Evolutionary conservation across 2,888 invertebrate genomes (phyloP), one percentile per base, ranked within the genome.

Genomic region (Lasioglossum figueresi): DNA sequence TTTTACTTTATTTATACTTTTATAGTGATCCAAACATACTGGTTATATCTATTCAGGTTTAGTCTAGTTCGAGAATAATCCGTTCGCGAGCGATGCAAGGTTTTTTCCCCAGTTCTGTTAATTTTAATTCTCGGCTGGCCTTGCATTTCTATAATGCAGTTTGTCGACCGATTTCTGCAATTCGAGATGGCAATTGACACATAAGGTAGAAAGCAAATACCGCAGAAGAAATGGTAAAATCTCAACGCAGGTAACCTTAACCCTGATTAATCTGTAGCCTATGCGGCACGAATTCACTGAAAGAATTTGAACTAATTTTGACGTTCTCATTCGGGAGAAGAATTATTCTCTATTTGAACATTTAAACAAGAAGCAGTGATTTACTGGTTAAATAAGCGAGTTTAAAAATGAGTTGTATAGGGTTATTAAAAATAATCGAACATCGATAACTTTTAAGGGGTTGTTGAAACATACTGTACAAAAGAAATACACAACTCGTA

Each of bases 71-170:
- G 23, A 52, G 52, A 52, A 52, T 10, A n/a, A 52, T 52, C 52
- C 16, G 27, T 71, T 3, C 63, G 6, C 6, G 43, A 73, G 27
- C 19, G 66, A 16, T n/a, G 1, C 45, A 76, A 82, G 79, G 76
- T 37, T 72, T 34, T 23, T 73, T 76, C 10, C 19, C 56, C 43
- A 34, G 34, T 68, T 66, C 68, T 16, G 56, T 73, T 52, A 27
- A 84, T 63, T 68, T 79, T 52, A 85, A 85, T 82, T 79, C 63
- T 6, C 73, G 16, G 1, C 37, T 45, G 73, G 66, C 77, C 79
- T 88, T 85, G 83, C 48, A n/a, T 79, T 52, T 31, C 70, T 27
- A 37, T 37, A 56, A 37, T 16, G 27, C 59, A 14, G 59, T 59
- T 59, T n/a, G 27, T 31, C 63, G 31, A 31, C 63, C 63, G 31